Percentiles rank a stretch among this genome's conserved stretches.
phyloP scores from a whole-genome alignment of 2,113 vertebrate genomes.

The Phyllostomus hastatus region DNA sequence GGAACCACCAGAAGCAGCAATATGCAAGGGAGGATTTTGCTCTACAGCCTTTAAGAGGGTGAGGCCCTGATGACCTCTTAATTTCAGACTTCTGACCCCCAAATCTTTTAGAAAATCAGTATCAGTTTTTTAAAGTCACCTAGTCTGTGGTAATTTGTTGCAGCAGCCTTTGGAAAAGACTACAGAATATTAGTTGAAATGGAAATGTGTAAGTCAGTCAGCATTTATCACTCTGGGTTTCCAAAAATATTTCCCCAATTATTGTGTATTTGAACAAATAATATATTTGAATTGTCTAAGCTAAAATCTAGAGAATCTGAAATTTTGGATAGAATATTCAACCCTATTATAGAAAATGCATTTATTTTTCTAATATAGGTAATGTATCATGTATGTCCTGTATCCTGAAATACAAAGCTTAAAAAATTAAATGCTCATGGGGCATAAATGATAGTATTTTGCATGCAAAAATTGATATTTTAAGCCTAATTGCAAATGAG shows the following conservation, averaged over 20 bases:
- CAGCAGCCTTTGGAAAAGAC: background rate
- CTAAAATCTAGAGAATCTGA: background rate
- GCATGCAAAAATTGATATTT: background rate
- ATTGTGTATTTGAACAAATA: background rate
- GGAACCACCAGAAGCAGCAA: fast-evolving
- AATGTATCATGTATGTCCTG: background rate
- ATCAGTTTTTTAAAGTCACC: background rate
- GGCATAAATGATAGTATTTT: background rate
- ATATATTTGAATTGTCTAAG: background rate
- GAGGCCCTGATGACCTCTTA: background rate
- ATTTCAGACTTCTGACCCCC: background rate
- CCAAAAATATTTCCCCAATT: background rate
- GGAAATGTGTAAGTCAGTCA: background rate
- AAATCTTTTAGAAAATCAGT: background rate
- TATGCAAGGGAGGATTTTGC: background rate
- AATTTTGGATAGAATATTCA: background rate
- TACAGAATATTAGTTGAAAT: background rate
- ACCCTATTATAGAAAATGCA: background rate
- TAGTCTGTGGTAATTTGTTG: background rate
- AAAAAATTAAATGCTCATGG: background rate
- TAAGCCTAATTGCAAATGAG: background rate
- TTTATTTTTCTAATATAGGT: background rate
- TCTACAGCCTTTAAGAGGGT: fast-evolving
- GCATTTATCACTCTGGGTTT: background rate
- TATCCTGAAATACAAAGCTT: background rate